phyloP scores from a whole-genome alignment of 2,797 vertebrate species.

The Sternarchorhynchus goeldii region DNA sequence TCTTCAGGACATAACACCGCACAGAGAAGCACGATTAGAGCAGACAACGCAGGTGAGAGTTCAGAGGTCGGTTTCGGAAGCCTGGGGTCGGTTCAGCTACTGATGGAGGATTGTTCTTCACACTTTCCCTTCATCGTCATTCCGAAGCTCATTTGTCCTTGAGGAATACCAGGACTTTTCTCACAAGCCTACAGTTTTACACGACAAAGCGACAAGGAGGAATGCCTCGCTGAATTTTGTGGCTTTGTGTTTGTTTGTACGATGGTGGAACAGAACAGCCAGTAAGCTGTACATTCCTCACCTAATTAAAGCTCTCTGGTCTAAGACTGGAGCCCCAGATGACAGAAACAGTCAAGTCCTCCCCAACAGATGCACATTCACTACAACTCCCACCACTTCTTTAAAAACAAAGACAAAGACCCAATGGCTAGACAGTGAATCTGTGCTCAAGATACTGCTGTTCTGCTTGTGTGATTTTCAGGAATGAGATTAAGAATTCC shows the following conservation, averaged over 20 bases:
- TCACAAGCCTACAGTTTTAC: background rate
- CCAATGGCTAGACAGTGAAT: too few relatives aligned
- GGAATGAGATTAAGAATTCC: too few relatives aligned
- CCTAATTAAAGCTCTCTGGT: conserved; percentile 40
- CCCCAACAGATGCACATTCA: too few relatives aligned
- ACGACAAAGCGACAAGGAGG: conserved; percentile 3
- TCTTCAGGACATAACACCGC: background rate
- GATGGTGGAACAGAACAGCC: background rate
- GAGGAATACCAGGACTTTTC: background rate
- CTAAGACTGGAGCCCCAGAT: conserved; percentile 19
- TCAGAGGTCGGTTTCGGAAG: background rate
- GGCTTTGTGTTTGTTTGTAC: conserved; percentile 12
- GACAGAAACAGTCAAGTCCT: background rate
- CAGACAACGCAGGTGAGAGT: too few relatives aligned
- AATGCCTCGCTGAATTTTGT: conserved; percentile 19
- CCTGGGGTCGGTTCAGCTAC: background rate
- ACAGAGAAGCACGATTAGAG: background rate
- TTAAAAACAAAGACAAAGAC: too few relatives aligned
- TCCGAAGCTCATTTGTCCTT: background rate
- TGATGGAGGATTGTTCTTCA: background rate
- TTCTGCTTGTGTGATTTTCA: too few relatives aligned
- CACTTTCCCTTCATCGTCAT: background rate
- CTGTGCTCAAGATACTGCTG: too few relatives aligned
- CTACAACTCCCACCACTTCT: too few relatives aligned
- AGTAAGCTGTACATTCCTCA: conserved; percentile 44